phyloP scores from a whole-genome alignment of 2,888 invertebrate species.

The Hyles lineata region DNA sequence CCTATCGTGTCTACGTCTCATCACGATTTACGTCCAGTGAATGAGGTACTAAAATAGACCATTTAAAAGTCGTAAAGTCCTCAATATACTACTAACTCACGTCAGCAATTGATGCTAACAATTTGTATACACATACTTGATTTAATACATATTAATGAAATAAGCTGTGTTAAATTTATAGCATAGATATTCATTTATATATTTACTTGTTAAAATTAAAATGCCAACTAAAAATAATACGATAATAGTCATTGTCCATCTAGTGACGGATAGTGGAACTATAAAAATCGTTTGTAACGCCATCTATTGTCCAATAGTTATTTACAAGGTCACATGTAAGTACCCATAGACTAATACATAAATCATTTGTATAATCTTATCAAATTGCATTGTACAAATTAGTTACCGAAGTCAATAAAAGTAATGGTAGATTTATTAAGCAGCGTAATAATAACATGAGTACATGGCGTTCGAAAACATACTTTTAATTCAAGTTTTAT shows the following conservation, averaged over 20 bases:
- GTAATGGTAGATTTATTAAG: slow-evolving; percentile 15
- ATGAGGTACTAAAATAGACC: slow-evolving; percentile 9
- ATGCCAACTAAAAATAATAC: neutral
- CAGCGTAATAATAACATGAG: slow-evolving; percentile 30
- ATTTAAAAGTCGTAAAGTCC: slow-evolving; percentile 21
- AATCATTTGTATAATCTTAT: slow-evolving; percentile 44
- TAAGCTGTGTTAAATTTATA: neutral
- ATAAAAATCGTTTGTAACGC: slow-evolving; percentile 30
- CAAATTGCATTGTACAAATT: slow-evolving; percentile 32
- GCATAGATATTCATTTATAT: too few relatives aligned
- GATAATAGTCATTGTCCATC: neutral
- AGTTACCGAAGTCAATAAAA: neutral
- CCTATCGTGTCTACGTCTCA: slow-evolving; percentile 13
- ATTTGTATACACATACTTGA: neutral
- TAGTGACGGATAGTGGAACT: neutral
- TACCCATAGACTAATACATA: slow-evolving; percentile 58
- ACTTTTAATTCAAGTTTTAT: too few relatives aligned
- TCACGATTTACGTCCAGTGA: slow-evolving; percentile 17
- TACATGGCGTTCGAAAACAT: slow-evolving; percentile 37
- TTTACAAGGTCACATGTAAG: slow-evolving; percentile 63
- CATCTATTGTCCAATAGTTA: slow-evolving; percentile 46
- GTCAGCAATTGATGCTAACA: neutral
- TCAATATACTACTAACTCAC: neutral
- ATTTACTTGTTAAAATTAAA: neutral
- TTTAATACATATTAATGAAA: neutral